phyloP scores from a whole-genome alignment of 1,140 invertebrate genomes.

The Babylonia areolata region DNA sequence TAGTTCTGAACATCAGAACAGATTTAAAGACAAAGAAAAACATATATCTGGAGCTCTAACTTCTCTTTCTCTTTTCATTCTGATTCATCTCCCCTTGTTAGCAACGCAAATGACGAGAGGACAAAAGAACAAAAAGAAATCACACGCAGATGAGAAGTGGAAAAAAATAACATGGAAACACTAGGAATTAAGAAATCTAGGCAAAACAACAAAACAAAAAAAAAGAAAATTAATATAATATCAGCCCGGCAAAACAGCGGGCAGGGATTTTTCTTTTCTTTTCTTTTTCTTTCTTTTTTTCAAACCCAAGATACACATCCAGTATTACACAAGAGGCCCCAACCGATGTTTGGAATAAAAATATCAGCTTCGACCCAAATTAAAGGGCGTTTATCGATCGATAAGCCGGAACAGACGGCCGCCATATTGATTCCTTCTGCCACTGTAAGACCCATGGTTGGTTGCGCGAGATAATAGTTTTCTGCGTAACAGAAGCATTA shows the following conservation, averaged over 20 bases:
- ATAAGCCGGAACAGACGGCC: not conserved
- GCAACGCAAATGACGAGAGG: not conserved
- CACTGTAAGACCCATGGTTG: not conserved
- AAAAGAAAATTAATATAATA: not conserved
- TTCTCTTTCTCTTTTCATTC: not conserved
- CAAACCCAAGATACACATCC: not conserved
- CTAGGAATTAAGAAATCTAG: too few species aligned
- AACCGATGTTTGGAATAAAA: not conserved
- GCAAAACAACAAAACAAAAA: not conserved
- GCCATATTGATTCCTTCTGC: constrained; percentile 10
- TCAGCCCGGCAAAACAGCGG: not conserved
- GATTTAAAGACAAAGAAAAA: too few species aligned
- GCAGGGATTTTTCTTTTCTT: too few species aligned
- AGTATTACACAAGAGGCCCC: not conserved
- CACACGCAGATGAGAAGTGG: not conserved
- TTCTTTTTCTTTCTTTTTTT: too few species aligned
- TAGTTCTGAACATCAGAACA: too few species aligned
- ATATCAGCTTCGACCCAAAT: not conserved
- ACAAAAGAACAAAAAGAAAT: not conserved
- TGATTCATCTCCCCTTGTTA: not conserved
- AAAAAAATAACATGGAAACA: too few species aligned
- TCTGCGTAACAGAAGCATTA: not conserved
- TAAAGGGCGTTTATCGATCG: not conserved
- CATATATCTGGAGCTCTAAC: too few species aligned
- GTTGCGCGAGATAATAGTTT: not conserved